Evolutionary conservation across 2,113 vertebrate species (phyloP).

Genomic region (Leuciscus idus): DNA sequence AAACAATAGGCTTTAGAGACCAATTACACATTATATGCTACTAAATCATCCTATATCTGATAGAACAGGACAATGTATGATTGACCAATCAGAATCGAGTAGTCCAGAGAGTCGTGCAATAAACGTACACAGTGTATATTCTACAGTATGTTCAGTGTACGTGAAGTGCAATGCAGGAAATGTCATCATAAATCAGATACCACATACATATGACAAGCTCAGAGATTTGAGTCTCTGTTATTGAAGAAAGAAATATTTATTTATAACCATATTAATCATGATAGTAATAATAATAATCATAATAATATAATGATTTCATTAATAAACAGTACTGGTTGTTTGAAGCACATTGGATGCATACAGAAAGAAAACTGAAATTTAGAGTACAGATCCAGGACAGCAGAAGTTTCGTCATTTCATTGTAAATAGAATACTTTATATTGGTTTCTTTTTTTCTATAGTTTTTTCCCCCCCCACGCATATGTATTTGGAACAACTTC

Average conservation of each 20-base stretch:
- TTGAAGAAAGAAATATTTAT: constrained; percentile 78
- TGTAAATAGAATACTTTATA: constrained; percentile 64
- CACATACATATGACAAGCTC: neutral
- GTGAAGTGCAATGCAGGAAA: neutral
- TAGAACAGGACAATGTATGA: neutral
- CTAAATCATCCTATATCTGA: neutral
- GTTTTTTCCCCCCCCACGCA: constrained; percentile 46
- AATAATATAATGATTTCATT: constrained; percentile 74
- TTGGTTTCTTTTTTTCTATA: constrained; percentile 55
- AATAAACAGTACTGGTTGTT: constrained; percentile 78
- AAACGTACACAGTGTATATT: neutral
- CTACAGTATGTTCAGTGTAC: neutral
- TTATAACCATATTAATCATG: constrained; percentile 76
- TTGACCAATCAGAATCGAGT: neutral
- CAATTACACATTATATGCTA: neutral
- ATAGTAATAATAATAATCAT: constrained; percentile 71
- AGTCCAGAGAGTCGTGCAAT: neutral
- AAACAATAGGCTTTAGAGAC: neutral
- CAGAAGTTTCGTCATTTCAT: constrained; percentile 63
- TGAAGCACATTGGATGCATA: constrained; percentile 76
- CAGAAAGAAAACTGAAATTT: constrained; percentile 69
- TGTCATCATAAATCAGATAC: neutral
- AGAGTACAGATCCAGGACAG: constrained; percentile 64
- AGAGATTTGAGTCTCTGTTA: constrained; percentile 50
- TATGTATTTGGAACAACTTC: constrained; percentile 66